phyloP scores from a whole-genome alignment of 2,797 vertebrate species.

The Acomys russatus region DNA sequence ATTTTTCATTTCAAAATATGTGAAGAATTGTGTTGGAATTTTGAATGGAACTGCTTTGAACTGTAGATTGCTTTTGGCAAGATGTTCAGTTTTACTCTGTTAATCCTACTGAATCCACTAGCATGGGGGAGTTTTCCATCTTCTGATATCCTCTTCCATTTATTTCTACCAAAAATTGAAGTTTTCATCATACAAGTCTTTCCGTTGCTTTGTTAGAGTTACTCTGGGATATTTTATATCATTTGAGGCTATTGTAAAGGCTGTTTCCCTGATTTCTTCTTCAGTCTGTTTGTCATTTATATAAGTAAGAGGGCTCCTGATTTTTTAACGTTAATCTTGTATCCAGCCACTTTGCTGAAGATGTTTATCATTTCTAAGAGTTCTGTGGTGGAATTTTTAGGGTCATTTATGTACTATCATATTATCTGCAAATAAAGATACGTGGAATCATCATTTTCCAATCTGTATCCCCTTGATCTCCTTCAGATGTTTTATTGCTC shows the following conservation, averaged over 20 bases:
- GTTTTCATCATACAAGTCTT: not conserved
- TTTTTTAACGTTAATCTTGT: not conserved
- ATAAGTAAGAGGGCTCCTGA: not conserved
- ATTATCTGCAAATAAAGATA: not conserved
- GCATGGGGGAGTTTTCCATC: not conserved
- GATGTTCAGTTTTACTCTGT: not conserved
- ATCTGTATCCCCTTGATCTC: not conserved
- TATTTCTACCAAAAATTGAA: not conserved
- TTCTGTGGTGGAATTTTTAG: not conserved
- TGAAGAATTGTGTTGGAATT: not conserved
- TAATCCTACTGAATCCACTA: not conserved
- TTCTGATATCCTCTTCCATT: not conserved
- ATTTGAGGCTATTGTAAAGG: not conserved
- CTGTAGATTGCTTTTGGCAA: not conserved
- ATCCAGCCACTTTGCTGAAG: not conserved
- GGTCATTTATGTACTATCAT: not conserved
- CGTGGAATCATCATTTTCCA: not conserved
- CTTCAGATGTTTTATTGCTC: not conserved
- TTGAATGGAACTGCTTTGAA: not conserved
- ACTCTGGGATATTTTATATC: not conserved
- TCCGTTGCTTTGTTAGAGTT: not conserved
- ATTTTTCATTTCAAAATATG: not conserved
- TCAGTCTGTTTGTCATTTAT: not conserved
- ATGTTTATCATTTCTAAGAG: not conserved
- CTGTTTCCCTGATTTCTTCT: not conserved